phyloP scores from a whole-genome alignment of 2,113 vertebrate genomes.

The Athene noctua region DNA sequence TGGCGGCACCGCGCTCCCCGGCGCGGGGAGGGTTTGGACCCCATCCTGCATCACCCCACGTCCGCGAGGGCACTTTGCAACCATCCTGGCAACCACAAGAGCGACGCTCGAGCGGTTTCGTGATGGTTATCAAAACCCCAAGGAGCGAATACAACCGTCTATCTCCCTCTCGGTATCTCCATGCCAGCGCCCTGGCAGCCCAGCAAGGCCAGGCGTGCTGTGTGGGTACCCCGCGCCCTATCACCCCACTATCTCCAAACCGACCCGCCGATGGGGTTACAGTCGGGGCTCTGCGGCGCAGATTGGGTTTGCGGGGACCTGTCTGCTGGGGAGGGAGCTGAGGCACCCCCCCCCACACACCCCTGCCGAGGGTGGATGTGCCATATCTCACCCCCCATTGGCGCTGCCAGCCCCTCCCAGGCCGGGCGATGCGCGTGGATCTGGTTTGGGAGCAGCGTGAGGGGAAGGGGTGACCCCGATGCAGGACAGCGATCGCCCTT shows the following conservation, averaged over 20 bases:
- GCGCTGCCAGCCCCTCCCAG: not conserved
- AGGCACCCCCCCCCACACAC: too few relatives aligned
- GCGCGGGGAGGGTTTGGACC: not conserved
- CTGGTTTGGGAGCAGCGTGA: not conserved
- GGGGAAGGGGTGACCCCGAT: accelerated
- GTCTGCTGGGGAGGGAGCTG: not conserved
- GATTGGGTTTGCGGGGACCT: not conserved
- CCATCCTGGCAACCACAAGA: conserved; percentile 20
- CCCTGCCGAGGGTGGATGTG: not conserved
- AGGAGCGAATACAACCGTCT: not conserved
- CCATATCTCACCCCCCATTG: accelerated
- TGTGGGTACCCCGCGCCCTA: conserved; percentile 38
- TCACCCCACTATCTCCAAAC: conserved; percentile 16
- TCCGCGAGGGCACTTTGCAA: not conserved
- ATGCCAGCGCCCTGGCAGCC: not conserved
- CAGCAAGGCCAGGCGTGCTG: not conserved
- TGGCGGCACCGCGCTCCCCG: not conserved
- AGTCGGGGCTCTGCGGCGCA: accelerated
- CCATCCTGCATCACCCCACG: accelerated
- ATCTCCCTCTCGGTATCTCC: conserved; percentile 22
- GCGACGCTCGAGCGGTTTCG: not conserved
- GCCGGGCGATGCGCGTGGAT: accelerated
- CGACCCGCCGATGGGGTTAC: not conserved
- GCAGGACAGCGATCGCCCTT: accelerated
- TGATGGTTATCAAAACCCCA: conserved; percentile 62